Conservation (phyloP, 2,113 vertebrate species). For the Eidolon helvum region DNA sequence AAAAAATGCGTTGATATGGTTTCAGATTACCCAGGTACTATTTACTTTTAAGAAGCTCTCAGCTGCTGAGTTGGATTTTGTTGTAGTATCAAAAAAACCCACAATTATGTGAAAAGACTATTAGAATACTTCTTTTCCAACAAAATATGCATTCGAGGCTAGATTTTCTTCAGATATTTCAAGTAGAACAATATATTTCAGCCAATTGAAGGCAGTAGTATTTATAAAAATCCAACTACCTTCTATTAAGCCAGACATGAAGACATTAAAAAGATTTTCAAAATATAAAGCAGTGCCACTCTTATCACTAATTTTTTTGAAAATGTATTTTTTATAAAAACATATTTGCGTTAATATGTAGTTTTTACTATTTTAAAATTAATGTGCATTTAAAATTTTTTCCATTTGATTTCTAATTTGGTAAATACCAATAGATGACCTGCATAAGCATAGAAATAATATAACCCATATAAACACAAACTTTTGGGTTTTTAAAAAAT, state of each 20-base stretch:
- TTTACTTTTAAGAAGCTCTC: background rate
- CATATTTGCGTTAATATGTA: background rate
- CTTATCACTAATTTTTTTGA: background rate
- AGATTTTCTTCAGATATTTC: background rate
- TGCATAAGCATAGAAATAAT: background rate
- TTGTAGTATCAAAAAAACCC: background rate
- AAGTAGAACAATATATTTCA: background rate
- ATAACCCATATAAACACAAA: background rate
- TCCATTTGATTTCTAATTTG: background rate
- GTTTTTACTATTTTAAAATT: background rate
- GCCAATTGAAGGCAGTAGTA: background rate
- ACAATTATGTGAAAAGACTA: background rate
- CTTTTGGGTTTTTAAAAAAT: background rate
- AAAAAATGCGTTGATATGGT: background rate
- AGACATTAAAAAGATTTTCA: background rate
- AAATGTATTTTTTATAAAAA: background rate
- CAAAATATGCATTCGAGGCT: background rate
- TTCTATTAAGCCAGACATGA: background rate
- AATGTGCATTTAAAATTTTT: background rate
- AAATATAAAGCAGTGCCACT: background rate
- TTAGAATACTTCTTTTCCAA: background rate
- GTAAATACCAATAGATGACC: background rate
- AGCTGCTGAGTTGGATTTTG: background rate
- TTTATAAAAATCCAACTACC: background rate
- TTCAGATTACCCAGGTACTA: background rate